Evolutionary conservation across 2,888 invertebrate species (phyloP), one percentile per base, ranked within the genome.

Genomic region (Rotaria socialis): DNA sequence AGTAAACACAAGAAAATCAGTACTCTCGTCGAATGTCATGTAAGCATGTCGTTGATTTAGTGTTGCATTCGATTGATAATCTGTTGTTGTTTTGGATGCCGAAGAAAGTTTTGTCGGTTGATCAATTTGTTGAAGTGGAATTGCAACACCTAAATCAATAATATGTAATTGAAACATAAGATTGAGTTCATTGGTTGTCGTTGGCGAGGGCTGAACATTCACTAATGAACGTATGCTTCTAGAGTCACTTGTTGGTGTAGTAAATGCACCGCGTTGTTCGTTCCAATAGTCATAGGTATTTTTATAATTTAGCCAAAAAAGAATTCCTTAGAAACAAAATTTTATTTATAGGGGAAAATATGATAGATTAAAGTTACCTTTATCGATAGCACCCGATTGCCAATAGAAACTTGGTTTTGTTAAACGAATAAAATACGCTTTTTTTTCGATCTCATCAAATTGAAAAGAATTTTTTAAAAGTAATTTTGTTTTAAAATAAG

Each of bases 241-340:
- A 6, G 67, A 27, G 35, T 67, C 16, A 19, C 19, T 67, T 8
- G 35, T 16, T 67, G 43, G 74, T 24, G 35, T 84, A 22, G 84
- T 74, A n/a, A 85, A 74, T 67, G 60, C 55, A 41, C 84, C 85
- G 35, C 86, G 92, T 91, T 98, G 97, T 91, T 97, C 97, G 89
- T 95, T 96, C 98, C 98, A 99, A 92, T 97, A 98, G 91, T 99
- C 97, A 90, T 98, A 98, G 0, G 98, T 87, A 91, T 97, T 98
- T 92, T 97, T 97, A 91, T 99, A 99, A 92, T 99, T 98, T 88
- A 99, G 93, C 98, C 99, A 99, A 84, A 99, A 96, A 41, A 99
- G 93, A 88, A 99, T 96, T 87, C 91, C 91, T 90, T 87, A 27
- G 87, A 87, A 85, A 24, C 19, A 87, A 85, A 87, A 10, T 0